Evolutionary conservation across 2,797 vertebrate genomes (phyloP).

Genomic region (Sternarchorhynchus goeldii): DNA sequence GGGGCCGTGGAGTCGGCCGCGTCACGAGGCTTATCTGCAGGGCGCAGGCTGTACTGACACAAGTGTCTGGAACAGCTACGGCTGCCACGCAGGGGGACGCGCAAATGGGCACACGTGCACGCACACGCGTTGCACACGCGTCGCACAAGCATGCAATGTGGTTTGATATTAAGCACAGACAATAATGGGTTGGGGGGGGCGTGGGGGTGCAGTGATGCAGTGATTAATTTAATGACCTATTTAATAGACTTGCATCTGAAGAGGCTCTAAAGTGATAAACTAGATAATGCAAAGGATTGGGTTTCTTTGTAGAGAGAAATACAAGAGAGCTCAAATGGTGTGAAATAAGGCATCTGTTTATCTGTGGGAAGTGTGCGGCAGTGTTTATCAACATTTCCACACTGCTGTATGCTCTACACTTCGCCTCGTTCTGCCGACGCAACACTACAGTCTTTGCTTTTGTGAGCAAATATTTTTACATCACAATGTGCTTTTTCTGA

Average conservation of each 20-base stretch:
- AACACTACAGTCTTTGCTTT: neutral
- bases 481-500: conserved; percentile 6
- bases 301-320: neutral
- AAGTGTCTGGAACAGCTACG: conserved; percentile 37
- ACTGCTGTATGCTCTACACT: neutral
- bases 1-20: conserved; percentile 49
- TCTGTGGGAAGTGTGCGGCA: too few species aligned
- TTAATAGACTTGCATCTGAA: conserved; percentile 35
- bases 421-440: neutral
- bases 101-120: too few species aligned
- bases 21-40: conserved; percentile 52
- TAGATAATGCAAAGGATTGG: conserved; percentile 17
- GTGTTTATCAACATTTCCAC: conserved; percentile 10
- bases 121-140: too few species aligned
- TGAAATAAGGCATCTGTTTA: conserved; percentile 36
- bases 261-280: conserved; percentile 36
- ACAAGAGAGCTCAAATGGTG: conserved; percentile 24
- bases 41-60: conserved; percentile 54
- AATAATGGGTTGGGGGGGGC: conserved; percentile 21
- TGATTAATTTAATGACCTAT: conserved; percentile 44
- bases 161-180: neutral
- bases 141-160: neutral
- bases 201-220: conserved; percentile 28
- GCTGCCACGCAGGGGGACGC: conserved; percentile 2
- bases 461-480: conserved; percentile 17